Conservation (phyloP, 2,888 invertebrate genomes). For the Coecobrya sp. region DNA sequence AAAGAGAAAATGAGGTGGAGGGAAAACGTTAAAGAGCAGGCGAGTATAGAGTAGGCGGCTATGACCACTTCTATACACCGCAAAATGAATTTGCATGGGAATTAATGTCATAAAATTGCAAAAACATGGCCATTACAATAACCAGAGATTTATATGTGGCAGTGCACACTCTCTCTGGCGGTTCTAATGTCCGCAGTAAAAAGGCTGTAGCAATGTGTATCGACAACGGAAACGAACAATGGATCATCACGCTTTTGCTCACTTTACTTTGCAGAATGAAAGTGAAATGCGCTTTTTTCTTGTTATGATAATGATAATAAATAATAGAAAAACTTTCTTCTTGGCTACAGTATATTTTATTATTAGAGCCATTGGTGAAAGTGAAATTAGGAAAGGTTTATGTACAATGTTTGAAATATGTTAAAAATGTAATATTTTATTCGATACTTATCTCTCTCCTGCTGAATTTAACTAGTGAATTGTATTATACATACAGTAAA, state of each 20-base stretch:
- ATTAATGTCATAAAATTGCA: conserved; percentile 76
- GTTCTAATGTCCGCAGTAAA: conserved; percentile 64
- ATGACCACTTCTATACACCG: conserved; percentile 12
- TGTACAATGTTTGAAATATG: not conserved
- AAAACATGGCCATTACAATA: conserved; percentile 78
- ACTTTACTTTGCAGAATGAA: not conserved
- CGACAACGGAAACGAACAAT: conserved; percentile 78
- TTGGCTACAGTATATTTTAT: conserved; percentile 1
- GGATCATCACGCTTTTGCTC: conserved; percentile 61
- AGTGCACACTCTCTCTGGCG: conserved; percentile 5
- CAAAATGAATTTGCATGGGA: conserved; percentile 77
- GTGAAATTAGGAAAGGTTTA: not conserved
- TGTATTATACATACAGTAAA: not conserved
- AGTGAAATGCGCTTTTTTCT: conserved; percentile 5
- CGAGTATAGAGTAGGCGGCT: not conserved
- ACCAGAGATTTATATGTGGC: conserved; percentile 69
- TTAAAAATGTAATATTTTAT: not conserved
- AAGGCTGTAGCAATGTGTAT: conserved; percentile 65
- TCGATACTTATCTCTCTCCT: not conserved
- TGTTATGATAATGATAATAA: conserved; percentile 46
- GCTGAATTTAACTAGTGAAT: not conserved
- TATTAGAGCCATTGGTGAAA: conserved; percentile 21
- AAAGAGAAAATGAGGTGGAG: not conserved
- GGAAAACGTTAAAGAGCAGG: not conserved
- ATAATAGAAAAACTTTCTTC: conserved; percentile 48